Evolutionary conservation across 2,113 vertebrate species (phyloP), one percentile per base, ranked within the genome.

Genomic region (Oophaga pumilio): DNA sequence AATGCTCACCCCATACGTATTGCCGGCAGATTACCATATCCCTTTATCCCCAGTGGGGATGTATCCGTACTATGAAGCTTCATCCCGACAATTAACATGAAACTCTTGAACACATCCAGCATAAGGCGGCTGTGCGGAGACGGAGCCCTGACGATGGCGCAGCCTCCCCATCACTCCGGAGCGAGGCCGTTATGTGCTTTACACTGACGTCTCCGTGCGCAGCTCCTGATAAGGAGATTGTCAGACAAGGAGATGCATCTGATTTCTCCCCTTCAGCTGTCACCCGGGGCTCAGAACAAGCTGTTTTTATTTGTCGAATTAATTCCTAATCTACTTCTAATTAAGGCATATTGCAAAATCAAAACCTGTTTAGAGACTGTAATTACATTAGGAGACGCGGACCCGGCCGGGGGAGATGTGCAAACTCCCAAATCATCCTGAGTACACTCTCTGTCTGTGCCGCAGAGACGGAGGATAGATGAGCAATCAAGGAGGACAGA

Each of bases 261-360:
- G 80, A 82, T 88, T 77, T n/a, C 26, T 52, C 49, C 84, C 81
- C 81, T 57, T 20, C 59, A 52, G 83, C 59, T 22, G 43, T 88
- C 87, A 84, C 87, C 73, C 80, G 59, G 64, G 87, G 81, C 87
- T 56, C 81, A 66, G 22, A 57, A 84, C 87, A 84, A 88, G 80
- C 87, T 88, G 87, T 84, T 88, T 88, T 88, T 88, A 88, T 88
- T 88, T 88, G 87, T 84, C 82, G 28, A 88, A 84, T 88, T 88
- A 88, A 88, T 88, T 88, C 59, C 57, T 88, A 88, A 88, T 88
- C 87, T 76, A 18, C 33, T 76, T 83, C 49, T 76, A 83, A 88
- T 88, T 76, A 88, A 69, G 66, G 49, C 50, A 77, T 69, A 84
- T 84, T 57, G 60, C 71, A 84, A 57, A 77, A 88, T 57, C 68